phyloP scores from a whole-genome alignment of 1,140 invertebrate genomes.

The Drosophila quadrilineata region DNA sequence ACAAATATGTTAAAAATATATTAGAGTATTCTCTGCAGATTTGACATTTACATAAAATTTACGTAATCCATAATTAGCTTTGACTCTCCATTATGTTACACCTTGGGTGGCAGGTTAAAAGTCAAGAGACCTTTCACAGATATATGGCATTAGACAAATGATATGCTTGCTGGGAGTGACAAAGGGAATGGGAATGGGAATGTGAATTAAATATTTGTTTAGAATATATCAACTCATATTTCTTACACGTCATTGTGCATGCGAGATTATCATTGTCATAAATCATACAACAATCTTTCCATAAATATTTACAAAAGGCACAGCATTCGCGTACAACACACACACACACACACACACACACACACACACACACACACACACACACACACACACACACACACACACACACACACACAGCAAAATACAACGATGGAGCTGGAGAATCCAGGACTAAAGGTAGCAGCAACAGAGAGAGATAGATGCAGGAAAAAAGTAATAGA shows the following conservation, averaged over 20 bases:
- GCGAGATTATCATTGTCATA: conserved; percentile 76
- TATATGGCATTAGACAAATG: neutral
- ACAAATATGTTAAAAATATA: no score
- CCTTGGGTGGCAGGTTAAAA: neutral
- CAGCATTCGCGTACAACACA: conserved; percentile 3
- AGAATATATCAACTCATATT: conserved; percentile 72
- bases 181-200: no score
- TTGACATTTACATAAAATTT: no score
- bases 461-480: neutral
- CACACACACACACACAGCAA: no score
- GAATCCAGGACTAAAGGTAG: conserved; percentile 8
- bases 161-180: neutral
- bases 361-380: no score
- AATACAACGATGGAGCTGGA: neutral
- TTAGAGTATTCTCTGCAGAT: no score
- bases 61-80: conserved; percentile 24
- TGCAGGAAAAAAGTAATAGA: neutral
- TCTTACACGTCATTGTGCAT: conserved; percentile 78
- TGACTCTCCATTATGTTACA: neutral
- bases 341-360: no score
- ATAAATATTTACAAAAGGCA: conserved; percentile 74
- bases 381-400: no score
- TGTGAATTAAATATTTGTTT: conserved; percentile 72
- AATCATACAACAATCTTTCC: conserved; percentile 74
- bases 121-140: neutral